These are phyloP conservation scores for Phaonia tiefii DNA, from an alignment of 2,888 invertebrate species.

Conservation along the genomic window DNA sequence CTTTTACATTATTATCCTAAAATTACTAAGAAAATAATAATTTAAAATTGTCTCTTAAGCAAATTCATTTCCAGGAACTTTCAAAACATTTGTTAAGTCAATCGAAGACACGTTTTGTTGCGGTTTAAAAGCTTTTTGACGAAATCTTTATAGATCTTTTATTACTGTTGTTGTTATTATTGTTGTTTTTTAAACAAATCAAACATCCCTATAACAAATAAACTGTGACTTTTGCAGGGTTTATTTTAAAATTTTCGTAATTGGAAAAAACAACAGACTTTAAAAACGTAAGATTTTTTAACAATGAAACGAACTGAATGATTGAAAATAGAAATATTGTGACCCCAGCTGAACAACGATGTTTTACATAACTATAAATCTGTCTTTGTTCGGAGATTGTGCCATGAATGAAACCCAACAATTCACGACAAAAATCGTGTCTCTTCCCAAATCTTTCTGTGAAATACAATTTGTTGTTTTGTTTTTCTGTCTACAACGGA, in stretches of 20 bases:
- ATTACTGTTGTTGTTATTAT: background rate
- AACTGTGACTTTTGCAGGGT: conserved; percentile 6
- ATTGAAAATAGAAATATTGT: conserved; percentile 8
- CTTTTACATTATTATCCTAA: too few species aligned
- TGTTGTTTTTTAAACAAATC: conserved; percentile 1
- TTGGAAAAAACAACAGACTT: background rate
- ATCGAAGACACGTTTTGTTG: conserved; percentile 10
- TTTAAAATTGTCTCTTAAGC: background rate
- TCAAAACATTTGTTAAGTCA: background rate
- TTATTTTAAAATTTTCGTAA: conserved; percentile 13
- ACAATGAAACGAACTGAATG: conserved; percentile 6
- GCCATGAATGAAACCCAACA: conserved; percentile 19
- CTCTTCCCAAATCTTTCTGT: conserved; percentile 6
- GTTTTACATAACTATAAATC: conserved; percentile 17
- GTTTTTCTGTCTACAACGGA: conserved; percentile 10
- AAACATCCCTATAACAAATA: background rate
- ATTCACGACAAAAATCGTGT: conserved; percentile 44
- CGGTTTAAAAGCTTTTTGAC: background rate
- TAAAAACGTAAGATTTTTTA: background rate
- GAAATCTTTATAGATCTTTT: background rate
- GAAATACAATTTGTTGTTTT: conserved; percentile 2
- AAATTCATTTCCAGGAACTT: conserved; percentile 22
- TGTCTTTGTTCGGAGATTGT: background rate
- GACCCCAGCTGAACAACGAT: conserved; percentile 1
- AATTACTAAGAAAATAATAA: background rate